Percentiles rank a stretch among this genome's conserved stretches.
Conservation (phyloP, 1,140 invertebrate genomes). For the Proctacanthus coquilletti region DNA sequence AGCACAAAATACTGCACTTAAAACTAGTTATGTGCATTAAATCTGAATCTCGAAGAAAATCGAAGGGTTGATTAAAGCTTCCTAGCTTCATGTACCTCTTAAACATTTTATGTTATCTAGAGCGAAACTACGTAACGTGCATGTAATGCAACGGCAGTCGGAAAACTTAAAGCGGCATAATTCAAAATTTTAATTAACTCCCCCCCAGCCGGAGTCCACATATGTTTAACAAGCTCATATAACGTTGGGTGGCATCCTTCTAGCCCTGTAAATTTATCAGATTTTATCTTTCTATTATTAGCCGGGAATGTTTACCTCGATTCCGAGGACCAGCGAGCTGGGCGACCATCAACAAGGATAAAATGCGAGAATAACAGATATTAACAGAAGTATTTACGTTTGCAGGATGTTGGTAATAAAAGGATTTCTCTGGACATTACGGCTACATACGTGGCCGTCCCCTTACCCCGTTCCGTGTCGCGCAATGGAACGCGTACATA, state of each 20-base stretch:
- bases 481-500: background rate
- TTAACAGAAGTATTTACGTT: conserved; percentile 1
- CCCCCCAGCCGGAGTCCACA: background rate
- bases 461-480: no score
- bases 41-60: no score
- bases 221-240: background rate
- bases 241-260: background rate
- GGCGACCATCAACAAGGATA: conserved; percentile 1
- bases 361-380: conserved; percentile 1
- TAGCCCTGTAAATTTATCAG: background rate
- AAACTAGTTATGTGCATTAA: no score
- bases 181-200: background rate
- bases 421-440: background rate
- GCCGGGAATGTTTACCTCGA: background rate
- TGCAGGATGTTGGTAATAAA: conserved; percentile 1
- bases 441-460: no score
- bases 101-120: no score
- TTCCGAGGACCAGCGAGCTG: no score
- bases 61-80: no score
- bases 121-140: no score
- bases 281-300: conserved; percentile 1
- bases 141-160: no score
- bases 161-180: background rate
- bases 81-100: no score
- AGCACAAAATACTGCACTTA: no score